A percentile compares a stretch with the other conserved stretches of the same genome.
These are phyloP conservation scores for Oceanodroma leucorhoa DNA, from an alignment of 2,797 vertebrate species.

Conservation along the genomic window DNA sequence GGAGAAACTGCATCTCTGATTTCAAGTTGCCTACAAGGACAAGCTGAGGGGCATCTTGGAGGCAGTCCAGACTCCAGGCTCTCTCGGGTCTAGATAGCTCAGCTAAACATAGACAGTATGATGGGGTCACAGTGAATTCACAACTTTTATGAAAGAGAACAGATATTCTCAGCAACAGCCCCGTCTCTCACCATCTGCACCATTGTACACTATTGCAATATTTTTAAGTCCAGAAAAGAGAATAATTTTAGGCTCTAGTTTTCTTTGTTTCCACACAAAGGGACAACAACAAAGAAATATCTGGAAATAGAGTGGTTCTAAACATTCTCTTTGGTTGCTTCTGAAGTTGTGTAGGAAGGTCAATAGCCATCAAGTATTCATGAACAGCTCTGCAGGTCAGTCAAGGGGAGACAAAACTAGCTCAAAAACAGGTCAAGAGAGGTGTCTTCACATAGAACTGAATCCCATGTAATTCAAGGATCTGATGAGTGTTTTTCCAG, in stretches of 20 bases:
- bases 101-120: neutral
- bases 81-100: neutral
- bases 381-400: neutral
- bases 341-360: neutral
- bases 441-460: neutral
- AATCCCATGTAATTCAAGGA: neutral
- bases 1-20: neutral
- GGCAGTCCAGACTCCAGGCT: neutral
- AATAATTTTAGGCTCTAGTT: neutral
- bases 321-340: neutral
- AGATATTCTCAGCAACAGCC: neutral
- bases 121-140: neutral
- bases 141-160: neutral
- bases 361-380: neutral
- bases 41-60: neutral
- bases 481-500: neutral
- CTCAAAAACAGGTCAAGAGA: neutral
- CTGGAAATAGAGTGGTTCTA: neutral
- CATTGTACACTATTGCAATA: neutral
- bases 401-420: neutral
- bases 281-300: neutral
- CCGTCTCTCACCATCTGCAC: neutral
- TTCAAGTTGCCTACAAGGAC: neutral
- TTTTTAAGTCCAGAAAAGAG: neutral
- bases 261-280: neutral